phyloP scores from a whole-genome alignment of 2,888 invertebrate species.

The Tricholauxania praeusta region DNA sequence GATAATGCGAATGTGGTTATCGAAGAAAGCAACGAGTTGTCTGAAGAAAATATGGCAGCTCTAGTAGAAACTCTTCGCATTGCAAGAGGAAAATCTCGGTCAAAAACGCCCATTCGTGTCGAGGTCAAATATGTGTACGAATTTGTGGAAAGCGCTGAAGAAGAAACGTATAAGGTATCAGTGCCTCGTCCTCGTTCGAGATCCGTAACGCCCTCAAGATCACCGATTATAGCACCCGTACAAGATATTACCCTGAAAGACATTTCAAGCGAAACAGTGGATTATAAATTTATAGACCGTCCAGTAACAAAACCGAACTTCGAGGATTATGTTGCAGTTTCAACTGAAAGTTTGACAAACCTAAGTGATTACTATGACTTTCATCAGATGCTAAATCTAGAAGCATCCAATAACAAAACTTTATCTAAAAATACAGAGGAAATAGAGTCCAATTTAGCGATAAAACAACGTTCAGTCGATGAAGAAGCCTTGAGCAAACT shows the following conservation, averaged over 20 bases:
- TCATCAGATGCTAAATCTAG: constrained; percentile 57
- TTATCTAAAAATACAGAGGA: constrained; percentile 51
- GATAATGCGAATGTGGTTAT: neutral
- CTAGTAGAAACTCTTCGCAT: constrained; percentile 45
- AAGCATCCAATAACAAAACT: constrained; percentile 50
- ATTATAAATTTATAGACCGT: constrained; percentile 12
- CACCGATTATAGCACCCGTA: constrained; percentile 42
- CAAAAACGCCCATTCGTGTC: constrained; percentile 48
- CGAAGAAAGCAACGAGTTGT: constrained; percentile 30
- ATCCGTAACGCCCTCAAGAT: constrained; percentile 52
- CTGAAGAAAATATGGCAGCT: constrained; percentile 40
- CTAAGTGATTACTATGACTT: constrained; percentile 53
- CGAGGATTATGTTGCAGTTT: neutral
- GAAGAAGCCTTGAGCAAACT: constrained; percentile 57
- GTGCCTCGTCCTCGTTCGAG: constrained; percentile 43
- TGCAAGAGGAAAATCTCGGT: constrained; percentile 42
- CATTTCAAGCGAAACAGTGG: neutral
- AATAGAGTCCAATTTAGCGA: constrained; percentile 51
- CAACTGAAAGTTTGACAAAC: neutral
- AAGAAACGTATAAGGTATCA: constrained; percentile 37
- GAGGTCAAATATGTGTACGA: constrained; percentile 52
- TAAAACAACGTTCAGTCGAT: constrained; percentile 56
- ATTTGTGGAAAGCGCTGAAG: constrained; percentile 40
- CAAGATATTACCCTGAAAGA: neutral
- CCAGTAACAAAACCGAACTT: constrained; percentile 43